phyloP scores from a whole-genome alignment of 2,797 vertebrate species.

The Tadarida brasiliensis region DNA sequence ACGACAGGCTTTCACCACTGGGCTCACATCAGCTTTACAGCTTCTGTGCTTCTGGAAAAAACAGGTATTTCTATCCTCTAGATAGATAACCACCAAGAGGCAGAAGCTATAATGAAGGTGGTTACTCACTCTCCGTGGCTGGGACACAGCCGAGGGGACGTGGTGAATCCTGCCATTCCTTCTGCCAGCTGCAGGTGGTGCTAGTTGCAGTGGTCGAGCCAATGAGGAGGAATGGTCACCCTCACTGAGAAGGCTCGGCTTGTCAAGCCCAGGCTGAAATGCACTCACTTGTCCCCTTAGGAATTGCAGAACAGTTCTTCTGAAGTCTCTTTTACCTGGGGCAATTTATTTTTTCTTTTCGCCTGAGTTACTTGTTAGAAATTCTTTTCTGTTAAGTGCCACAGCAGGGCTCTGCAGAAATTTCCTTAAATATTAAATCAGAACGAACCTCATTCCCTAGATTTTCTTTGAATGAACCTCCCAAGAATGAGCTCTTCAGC shows the following conservation, averaged over 20 bases:
- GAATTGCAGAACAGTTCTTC: neutral
- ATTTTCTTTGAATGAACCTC: neutral
- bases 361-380: neutral
- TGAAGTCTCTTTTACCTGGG: neutral
- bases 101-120: neutral
- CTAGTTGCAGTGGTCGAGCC: neutral
- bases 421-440: constrained; percentile 28
- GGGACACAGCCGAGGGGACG: neutral
- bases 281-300: neutral
- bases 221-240: neutral
- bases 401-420: neutral
- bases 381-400: neutral
- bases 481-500: neutral
- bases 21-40: neutral
- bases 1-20: neutral
- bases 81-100: neutral
- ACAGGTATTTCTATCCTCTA: neutral
- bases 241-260: neutral
- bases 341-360: neutral
- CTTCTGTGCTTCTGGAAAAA: neutral
- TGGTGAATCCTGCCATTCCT: neutral
- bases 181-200: neutral
- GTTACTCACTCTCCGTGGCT: neutral
- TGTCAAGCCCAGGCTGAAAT: neutral
- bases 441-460: neutral